Evolutionary conservation across 2,797 vertebrate genomes (phyloP).

Genomic region (Schizopygopsis malacanthus): DNA sequence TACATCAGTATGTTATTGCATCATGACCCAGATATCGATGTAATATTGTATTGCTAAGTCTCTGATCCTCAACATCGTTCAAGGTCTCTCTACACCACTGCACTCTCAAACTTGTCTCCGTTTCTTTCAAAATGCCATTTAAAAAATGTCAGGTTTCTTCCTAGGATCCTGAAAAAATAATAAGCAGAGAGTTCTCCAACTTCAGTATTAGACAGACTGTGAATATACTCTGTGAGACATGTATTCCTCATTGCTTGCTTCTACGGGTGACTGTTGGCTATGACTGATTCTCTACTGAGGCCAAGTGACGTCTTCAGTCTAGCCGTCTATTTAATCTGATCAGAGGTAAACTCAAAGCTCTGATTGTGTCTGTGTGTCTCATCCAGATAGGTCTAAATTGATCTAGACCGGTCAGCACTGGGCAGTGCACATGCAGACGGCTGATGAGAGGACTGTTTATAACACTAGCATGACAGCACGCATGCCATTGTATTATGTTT

Average conservation of each 20-base stretch:
- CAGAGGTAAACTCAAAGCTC: slow-evolving; percentile 41
- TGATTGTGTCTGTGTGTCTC: slow-evolving; percentile 31
- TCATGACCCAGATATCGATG: not conserved
- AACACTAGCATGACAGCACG: slow-evolving; percentile 5
- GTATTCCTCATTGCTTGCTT: not conserved
- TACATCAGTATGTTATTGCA: not conserved
- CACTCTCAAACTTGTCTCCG: slow-evolving; percentile 13
- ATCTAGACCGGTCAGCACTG: slow-evolving; percentile 34
- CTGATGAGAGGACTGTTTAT: slow-evolving; percentile 37
- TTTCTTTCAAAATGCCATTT: slow-evolving; percentile 22
- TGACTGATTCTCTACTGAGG: not conserved
- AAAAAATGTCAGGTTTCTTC: not conserved
- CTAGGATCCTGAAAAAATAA: not conserved
- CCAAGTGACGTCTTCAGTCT: slow-evolving; percentile 42
- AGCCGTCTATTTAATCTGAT: slow-evolving; percentile 52
- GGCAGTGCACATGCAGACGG: not conserved
- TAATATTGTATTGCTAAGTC: not conserved
- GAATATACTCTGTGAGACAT: not conserved
- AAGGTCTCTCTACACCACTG: slow-evolving; percentile 7
- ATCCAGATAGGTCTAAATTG: slow-evolving; percentile 41
- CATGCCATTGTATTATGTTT: slow-evolving; percentile 13
- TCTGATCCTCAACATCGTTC: slow-evolving; percentile 15
- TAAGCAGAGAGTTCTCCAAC: not conserved
- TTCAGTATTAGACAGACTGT: not conserved
- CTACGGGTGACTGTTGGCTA: not conserved